phyloP scores from a whole-genome alignment of 2,113 vertebrate genomes.

The Podocnemis expansa region DNA sequence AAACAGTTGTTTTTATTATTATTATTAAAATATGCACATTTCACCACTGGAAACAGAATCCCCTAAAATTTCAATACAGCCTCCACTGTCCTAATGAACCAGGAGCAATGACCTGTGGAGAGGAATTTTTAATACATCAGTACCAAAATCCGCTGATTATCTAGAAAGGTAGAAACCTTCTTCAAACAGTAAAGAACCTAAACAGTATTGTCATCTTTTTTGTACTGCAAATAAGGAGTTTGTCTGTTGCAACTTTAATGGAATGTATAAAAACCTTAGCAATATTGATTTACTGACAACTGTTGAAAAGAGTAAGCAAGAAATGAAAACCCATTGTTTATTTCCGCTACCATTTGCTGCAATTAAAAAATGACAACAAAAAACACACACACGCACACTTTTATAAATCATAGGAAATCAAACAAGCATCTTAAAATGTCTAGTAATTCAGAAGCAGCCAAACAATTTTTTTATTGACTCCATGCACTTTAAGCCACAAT shows the following conservation, averaged over 20 bases:
- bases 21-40: neutral
- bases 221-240: neutral
- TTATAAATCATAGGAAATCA: constrained; percentile 25
- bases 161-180: constrained; percentile 12
- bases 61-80: constrained; percentile 24
- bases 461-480: constrained; percentile 18
- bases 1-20: neutral
- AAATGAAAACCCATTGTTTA: constrained; percentile 64
- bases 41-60: constrained; percentile 42
- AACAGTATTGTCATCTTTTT: constrained; percentile 3
- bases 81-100: neutral
- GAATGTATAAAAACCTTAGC: neutral
- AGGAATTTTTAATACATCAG: constrained; percentile 52
- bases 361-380: constrained; percentile 57
- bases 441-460: constrained; percentile 17
- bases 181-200: constrained; percentile 48
- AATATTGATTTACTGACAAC: constrained; percentile 70
- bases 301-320: constrained; percentile 63
- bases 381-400: neutral
- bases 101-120: neutral
- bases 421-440: constrained; percentile 55
- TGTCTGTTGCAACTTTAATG: constrained; percentile 56
- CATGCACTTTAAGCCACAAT: constrained; percentile 8
- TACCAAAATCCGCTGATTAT: constrained; percentile 34
- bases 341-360: constrained; percentile 62